Conservation (phyloP, 2,888 invertebrate species). For the Chironomus tentans region DNA sequence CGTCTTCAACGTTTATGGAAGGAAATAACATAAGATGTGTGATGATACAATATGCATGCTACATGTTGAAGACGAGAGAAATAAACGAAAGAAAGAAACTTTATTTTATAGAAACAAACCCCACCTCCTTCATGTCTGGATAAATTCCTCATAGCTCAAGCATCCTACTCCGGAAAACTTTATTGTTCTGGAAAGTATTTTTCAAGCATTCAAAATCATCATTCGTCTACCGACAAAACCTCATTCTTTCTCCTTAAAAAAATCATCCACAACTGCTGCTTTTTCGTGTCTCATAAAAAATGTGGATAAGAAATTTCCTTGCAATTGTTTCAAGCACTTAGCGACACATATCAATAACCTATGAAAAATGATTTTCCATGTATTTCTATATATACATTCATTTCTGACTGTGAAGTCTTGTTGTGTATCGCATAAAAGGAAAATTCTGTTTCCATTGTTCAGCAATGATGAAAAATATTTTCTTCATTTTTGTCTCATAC, state of each 20-base stretch:
- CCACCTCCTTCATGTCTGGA: neutral
- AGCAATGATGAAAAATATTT: too few species aligned
- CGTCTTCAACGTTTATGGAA: too few species aligned
- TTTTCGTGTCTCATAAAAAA: neutral
- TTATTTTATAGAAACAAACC: neutral
- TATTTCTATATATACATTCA: neutral
- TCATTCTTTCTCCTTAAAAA: too few species aligned
- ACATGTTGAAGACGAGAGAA: too few species aligned
- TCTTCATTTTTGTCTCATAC: too few species aligned
- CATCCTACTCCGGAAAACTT: neutral
- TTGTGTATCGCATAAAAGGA: too few species aligned
- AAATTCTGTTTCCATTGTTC: too few species aligned
- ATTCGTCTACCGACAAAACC: neutral
- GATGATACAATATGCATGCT: too few species aligned
- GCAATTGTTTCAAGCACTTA: conserved; percentile 10
- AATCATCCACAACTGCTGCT: neutral
- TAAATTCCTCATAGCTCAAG: neutral
- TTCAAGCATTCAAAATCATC: neutral
- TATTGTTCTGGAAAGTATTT: neutral
- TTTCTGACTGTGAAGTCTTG: too few species aligned
- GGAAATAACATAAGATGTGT: too few species aligned
- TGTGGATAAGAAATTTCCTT: neutral
- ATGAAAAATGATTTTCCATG: neutral
- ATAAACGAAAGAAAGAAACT: too few species aligned
- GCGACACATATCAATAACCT: conserved; percentile 6